Evolutionary conservation across 2,888 invertebrate genomes (phyloP).

Genomic region (Drosophila histrio): DNA sequence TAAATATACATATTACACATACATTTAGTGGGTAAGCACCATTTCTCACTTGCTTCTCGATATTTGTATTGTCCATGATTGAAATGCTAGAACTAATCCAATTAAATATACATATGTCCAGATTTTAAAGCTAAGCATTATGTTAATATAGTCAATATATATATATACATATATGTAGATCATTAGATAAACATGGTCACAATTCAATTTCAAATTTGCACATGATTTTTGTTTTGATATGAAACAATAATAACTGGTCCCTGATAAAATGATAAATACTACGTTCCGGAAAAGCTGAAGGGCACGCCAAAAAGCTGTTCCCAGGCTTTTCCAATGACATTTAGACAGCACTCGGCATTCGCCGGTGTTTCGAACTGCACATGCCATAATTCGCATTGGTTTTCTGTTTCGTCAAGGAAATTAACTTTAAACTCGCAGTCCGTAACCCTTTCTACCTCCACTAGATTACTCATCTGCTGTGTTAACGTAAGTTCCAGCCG

Average conservation of each 20-base stretch:
- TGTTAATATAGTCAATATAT: slow-evolving; percentile 32
- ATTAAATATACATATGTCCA: slow-evolving; percentile 19
- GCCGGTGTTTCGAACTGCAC: slow-evolving; percentile 84
- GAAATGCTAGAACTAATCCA: slow-evolving; percentile 23
- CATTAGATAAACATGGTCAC: slow-evolving; percentile 24
- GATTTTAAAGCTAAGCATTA: slow-evolving; percentile 35
- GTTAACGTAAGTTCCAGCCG: slow-evolving; percentile 78
- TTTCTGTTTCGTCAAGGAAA: slow-evolving; percentile 85
- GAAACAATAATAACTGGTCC: slow-evolving; percentile 37
- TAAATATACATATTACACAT: slow-evolving; percentile 39
- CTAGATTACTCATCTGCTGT: slow-evolving; percentile 86
- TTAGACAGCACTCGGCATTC: slow-evolving; percentile 84
- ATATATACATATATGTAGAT: slow-evolving; percentile 20
- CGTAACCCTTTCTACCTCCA: slow-evolving; percentile 84
- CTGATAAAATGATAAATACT: slow-evolving; percentile 33
- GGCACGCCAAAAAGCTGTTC: slow-evolving; percentile 86
- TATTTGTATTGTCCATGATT: slow-evolving; percentile 51
- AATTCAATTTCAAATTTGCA: slow-evolving; percentile 30
- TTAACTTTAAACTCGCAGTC: slow-evolving; percentile 84
- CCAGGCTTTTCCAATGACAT: slow-evolving; percentile 85
- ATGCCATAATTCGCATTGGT: slow-evolving; percentile 85
- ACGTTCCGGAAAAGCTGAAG: slow-evolving; percentile 54
- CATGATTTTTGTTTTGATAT: slow-evolving; percentile 42
- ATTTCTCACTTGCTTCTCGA: slow-evolving; percentile 10
- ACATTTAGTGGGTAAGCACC: slow-evolving; percentile 44